Evolutionary conservation across 2,113 vertebrate genomes (phyloP).

Genomic region (Fulica atra): DNA sequence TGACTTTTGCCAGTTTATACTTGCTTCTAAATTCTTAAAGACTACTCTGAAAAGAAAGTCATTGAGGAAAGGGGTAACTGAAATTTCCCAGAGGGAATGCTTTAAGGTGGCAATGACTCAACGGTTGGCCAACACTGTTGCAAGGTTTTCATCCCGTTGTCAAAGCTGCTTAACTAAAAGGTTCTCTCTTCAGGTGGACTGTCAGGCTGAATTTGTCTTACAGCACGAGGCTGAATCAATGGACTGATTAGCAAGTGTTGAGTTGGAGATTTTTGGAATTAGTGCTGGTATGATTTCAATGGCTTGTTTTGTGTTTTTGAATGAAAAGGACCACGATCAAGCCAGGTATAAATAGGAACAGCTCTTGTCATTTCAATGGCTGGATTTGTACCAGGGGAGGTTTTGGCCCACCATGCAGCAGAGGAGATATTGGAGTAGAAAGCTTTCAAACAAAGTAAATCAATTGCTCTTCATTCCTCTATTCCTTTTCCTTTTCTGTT

Average conservation of each 20-base stretch:
- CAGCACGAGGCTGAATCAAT: not conserved
- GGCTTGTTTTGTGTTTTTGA: not conserved
- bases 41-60: not conserved
- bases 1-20: not conserved
- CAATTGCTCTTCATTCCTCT: not conserved
- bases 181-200: not conserved
- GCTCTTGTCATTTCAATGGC: not conserved
- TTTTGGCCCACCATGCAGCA: not conserved
- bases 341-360: not conserved
- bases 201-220: slow-evolving; percentile 47
- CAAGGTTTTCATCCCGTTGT: not conserved
- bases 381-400: not conserved
- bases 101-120: not conserved
- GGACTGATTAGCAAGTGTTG: slow-evolving; percentile 38
- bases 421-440: not conserved
- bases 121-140: not conserved
- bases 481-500: not conserved
- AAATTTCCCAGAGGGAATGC: slow-evolving; percentile 13
- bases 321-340: not conserved
- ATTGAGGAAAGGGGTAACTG: slow-evolving; percentile 1
- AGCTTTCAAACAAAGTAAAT: not conserved
- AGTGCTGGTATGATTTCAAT: not conserved
- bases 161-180: slow-evolving; percentile 29
- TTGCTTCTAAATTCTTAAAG: not conserved
- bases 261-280: slow-evolving; percentile 2